These are phyloP conservation scores for Cricetomys ansorgei DNA, from an alignment of 2,113 vertebrate species.

Conservation along the genomic window DNA sequence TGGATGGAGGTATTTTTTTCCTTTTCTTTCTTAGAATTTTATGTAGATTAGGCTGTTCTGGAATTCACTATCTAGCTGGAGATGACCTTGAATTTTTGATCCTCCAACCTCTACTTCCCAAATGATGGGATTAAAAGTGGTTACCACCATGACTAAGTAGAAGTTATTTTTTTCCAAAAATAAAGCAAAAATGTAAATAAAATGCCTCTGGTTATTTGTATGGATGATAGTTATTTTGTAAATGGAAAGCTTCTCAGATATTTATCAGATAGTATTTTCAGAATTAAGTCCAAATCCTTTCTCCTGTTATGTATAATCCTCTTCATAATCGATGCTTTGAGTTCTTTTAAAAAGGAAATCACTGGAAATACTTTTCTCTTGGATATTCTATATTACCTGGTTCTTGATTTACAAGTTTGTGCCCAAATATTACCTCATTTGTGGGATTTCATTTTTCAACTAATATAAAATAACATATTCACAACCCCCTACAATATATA, in stretches of 20 bases:
- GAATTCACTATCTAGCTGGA: background rate
- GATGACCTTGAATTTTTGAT: background rate
- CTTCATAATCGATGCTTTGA: slow-evolving; percentile 36
- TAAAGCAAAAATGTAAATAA: background rate
- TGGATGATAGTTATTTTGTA: background rate
- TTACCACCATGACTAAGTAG: too few species aligned
- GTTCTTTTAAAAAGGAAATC: background rate
- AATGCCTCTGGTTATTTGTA: background rate
- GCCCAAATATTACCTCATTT: slow-evolving; percentile 9
- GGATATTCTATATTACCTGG: background rate
- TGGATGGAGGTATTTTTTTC: background rate
- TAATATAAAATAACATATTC: background rate
- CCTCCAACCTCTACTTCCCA: background rate
- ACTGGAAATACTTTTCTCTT: background rate
- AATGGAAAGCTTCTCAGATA: slow-evolving; percentile 34
- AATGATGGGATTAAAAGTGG: background rate
- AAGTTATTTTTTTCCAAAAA: background rate
- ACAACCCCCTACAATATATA: background rate
- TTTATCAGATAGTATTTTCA: slow-evolving; percentile 41
- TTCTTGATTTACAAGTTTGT: slow-evolving; percentile 6
- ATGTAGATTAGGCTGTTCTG: too few species aligned
- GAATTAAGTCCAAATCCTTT: slow-evolving; percentile 38
- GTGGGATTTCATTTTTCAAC: background rate
- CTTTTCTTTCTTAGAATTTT: background rate
- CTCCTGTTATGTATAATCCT: background rate